Evolutionary conservation across 2,888 invertebrate species (phyloP).

Genomic region (Drosophila koepferae): DNA sequence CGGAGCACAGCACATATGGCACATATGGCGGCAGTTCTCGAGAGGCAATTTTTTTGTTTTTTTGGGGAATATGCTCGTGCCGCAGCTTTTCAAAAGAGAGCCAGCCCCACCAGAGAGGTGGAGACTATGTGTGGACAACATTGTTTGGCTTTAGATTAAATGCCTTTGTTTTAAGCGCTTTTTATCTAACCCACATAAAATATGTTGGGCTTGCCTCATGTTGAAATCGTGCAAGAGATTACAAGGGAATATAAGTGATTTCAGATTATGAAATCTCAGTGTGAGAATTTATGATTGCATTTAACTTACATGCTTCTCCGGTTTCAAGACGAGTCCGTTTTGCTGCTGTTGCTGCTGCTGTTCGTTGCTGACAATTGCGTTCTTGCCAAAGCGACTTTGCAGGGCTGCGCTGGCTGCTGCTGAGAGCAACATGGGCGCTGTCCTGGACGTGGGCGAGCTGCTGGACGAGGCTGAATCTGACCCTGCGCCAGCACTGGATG

Average conservation of each 20-base stretch:
- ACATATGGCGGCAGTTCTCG: conserved; percentile 68
- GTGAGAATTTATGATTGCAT: conserved; percentile 49
- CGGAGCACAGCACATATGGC: conserved; percentile 35
- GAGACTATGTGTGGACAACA: conserved; percentile 62
- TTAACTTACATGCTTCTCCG: conserved; percentile 85
- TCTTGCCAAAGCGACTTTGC: conserved; percentile 78
- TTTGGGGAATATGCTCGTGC: conserved; percentile 5
- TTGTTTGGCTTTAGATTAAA: conserved; percentile 77
- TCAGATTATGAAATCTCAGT: conserved; percentile 47
- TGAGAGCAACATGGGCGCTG: conserved; percentile 80
- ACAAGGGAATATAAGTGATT: conserved; percentile 46
- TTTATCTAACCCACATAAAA: conserved; percentile 77
- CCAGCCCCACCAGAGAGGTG: background rate
- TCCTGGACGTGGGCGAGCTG: conserved; percentile 71
- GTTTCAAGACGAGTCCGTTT: conserved; percentile 83
- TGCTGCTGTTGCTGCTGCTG: conserved; percentile 50
- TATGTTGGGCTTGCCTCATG: conserved; percentile 56
- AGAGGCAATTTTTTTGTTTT: conserved; percentile 51
- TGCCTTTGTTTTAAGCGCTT: conserved; percentile 71
- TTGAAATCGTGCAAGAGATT: conserved; percentile 66
- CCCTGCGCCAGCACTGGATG: conserved; percentile 29
- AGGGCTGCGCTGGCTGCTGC: conserved; percentile 81
- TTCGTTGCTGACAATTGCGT: conserved; percentile 30
- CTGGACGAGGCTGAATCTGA: conserved; percentile 51
- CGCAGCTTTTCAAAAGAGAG: background rate